Evolutionary conservation across 2,113 vertebrate genomes (phyloP), one percentile per base, ranked within the genome.

Genomic region (Thermophis baileyi): DNA sequence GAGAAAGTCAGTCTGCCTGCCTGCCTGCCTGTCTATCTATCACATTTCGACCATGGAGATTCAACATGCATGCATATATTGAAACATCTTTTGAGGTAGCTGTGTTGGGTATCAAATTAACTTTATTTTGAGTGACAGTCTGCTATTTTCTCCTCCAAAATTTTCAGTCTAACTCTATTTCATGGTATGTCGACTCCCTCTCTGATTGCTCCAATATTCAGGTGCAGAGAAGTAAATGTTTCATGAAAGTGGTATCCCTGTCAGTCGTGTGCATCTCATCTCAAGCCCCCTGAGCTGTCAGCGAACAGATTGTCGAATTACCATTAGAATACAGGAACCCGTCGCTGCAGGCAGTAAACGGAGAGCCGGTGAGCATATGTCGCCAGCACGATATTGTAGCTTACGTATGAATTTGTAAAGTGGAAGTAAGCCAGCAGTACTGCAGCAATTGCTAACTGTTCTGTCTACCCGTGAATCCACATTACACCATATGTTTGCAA

Each of bases 191-290:
- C 97, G 96, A 97, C 98, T 98, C 97, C 95, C 96, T 96, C 95
- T 97, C 96, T 98, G 98, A 98, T 98, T 98, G 98, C 97, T 97
- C 97, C 95, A 95, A 91, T 96, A 97, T 98, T 98, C 98, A 98
- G 99, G 98, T 98, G 98, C 97, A 97, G 97, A 97, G 98, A 97
- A 98, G 98, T 98, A 97, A 98, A 98, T 97, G 98, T 98, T 98
- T 99, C 97, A 98, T 98, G 98, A 98, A 98, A 99, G 98, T 98
- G 98, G 98, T 98, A 98, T 98, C 97, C 98, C 98, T 98, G 98
- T 99, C 98, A 98, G 97, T 95, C 94, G 95, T 95, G 92, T 95
- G 97, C 97, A 92, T 97, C 97, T 98, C 98, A 97, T 98, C 97
- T 90, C 97, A 96, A 96, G 97, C 96, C 97, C 81, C 97, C 97